Evolutionary conservation across 2,113 vertebrate genomes (phyloP).

Genomic region (Mastomys natalensis): DNA sequence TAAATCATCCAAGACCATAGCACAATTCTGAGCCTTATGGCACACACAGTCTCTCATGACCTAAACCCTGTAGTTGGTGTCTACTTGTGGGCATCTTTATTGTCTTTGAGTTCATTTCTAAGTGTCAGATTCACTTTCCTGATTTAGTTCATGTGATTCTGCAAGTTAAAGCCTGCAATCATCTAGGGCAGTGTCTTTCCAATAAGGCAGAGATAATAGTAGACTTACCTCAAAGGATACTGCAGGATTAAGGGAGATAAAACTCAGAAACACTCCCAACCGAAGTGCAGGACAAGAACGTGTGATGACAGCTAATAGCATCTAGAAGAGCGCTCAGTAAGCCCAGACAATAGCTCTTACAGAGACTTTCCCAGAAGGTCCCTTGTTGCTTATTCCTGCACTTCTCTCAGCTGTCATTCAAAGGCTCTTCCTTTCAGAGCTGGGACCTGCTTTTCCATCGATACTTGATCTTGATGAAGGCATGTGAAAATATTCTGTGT

Average conservation of each 20-base stretch:
- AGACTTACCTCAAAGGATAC: slow-evolving; percentile 19
- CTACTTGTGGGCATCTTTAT: background rate
- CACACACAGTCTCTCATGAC: background rate
- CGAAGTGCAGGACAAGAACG: background rate
- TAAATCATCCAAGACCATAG: background rate
- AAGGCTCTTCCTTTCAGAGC: background rate
- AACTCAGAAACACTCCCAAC: background rate
- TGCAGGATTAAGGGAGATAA: slow-evolving; percentile 20
- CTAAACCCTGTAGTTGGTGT: background rate
- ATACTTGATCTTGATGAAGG: background rate
- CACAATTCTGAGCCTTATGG: background rate
- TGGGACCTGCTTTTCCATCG: background rate
- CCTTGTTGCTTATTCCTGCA: background rate
- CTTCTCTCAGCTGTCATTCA: background rate
- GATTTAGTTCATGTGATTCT: slow-evolving; percentile 35
- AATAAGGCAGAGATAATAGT: slow-evolving; percentile 34
- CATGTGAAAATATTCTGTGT: background rate
- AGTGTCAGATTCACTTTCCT: slow-evolving; percentile 36
- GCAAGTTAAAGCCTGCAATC: slow-evolving; percentile 17
- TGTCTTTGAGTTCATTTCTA: slow-evolving; percentile 46
- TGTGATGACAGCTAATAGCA: background rate
- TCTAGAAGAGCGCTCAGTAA: background rate
- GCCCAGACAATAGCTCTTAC: background rate
- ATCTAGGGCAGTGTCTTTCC: slow-evolving; percentile 28
- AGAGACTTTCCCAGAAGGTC: background rate